Base-by-base conservation (phyloP, 2,888 invertebrate species). In the Unio pictorum region DNA sequence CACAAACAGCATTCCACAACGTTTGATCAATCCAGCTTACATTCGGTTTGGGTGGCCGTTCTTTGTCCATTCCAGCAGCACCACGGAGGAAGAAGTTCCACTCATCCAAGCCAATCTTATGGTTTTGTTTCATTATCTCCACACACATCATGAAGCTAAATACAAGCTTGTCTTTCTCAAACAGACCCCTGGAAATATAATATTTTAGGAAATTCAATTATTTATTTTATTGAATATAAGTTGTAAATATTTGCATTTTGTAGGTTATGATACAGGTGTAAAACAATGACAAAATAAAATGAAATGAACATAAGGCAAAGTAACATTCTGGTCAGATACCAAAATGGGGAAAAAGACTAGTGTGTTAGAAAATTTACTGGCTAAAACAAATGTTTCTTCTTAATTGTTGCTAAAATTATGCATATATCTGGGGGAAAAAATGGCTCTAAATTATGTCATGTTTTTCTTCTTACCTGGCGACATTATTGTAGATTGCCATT, bases 41-140 rank as follows among this genome's bases (percentile, higher is more conserved):
- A 64, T 91, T 87, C 0, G 95, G 95, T 71, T 88, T 87, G 1
- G 82, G 71, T 6, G 89, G 88, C 23, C 88, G 79, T 69, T 87
- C 79, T 81, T 87, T 79, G 73, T 79, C 79, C 70, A 80, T 79
- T 34, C 85, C 86, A 18, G 88, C 83, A 3, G 87, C 94, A 1
- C 96, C 96, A 58, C 95, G 92, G 1, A 96, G 91, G 68, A 97
- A 91, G 87, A 94, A 96, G 88, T 93, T 93, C 93, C 95, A 96
- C 82, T 96, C 94, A 0, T 90, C 89, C 0, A 92, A 91, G 0
- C 87, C 88, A 18, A 97, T 93, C 0, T 91, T 85, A 0, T 92
- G 92, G 0, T 92, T 92, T 83, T 95, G 92, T 67, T 93, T 92
- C 86, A 93, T 93, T 78, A 97, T 93, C 4, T 95, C 94, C 74